phyloP scores from a whole-genome alignment of 1,140 invertebrate species.

The Pristionchus pacificus region DNA sequence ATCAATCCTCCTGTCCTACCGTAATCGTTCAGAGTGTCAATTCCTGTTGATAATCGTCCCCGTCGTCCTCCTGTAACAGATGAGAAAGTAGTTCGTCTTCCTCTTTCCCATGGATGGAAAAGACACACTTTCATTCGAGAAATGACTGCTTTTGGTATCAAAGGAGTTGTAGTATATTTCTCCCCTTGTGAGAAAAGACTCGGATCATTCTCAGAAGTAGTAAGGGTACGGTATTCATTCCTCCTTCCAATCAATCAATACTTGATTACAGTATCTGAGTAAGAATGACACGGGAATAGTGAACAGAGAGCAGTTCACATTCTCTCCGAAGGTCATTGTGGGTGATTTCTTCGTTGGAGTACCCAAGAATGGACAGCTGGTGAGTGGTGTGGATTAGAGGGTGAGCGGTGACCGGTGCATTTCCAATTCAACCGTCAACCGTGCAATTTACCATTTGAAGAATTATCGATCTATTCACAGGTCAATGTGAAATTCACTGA shows the following conservation, averaged over 20 bases:
- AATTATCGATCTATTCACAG: no score
- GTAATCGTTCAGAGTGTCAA: not conserved
- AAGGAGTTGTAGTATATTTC: not conserved
- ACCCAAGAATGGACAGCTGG: not conserved
- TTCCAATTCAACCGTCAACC: no score
- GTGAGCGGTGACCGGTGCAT: no score
- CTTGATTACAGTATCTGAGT: not conserved
- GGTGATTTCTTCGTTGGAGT: not conserved
- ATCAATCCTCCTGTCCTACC: no score
- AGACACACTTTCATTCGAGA: not conserved
- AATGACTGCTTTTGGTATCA: not conserved
- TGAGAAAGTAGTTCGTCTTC: not conserved
- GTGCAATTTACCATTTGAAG: no score
- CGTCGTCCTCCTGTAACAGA: not conserved
- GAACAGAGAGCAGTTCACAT: not conserved
- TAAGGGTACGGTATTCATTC: not conserved
- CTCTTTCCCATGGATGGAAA: not conserved
- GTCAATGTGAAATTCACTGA: not conserved
- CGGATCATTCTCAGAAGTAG: not conserved
- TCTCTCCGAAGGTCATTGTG: not conserved
- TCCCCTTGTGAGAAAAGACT: not conserved
- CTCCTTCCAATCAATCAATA: not conserved
- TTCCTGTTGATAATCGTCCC: not conserved
- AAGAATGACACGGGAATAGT: not conserved
- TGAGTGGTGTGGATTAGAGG: not conserved